Evolutionary conservation across 2,797 vertebrate genomes (phyloP).

Genomic region (Mallotus villosus): DNA sequence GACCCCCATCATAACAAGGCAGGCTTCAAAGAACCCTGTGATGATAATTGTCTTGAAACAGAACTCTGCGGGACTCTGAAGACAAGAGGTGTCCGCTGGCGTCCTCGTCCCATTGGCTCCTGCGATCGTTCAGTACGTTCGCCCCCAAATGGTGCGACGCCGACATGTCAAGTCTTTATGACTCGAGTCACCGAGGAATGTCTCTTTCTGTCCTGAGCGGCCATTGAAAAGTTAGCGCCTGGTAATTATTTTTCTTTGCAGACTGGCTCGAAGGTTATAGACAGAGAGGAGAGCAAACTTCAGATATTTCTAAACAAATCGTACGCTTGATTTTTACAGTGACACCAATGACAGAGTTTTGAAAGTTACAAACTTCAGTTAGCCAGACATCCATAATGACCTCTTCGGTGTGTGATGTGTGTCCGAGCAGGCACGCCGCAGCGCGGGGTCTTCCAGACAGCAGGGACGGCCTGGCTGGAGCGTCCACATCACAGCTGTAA

Average conservation of each 20-base stretch:
- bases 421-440: neutral
- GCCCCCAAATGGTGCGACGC: conserved; percentile 36
- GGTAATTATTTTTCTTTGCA: conserved; percentile 44
- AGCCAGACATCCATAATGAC: neutral
- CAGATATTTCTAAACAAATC: neutral
- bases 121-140: conserved; percentile 46
- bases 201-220: conserved; percentile 25
- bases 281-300: neutral
- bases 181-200: conserved; percentile 26
- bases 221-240: conserved; percentile 24
- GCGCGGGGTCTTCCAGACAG: neutral
- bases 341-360: neutral
- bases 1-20: conserved; percentile 24
- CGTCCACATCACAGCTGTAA: conserved; percentile 40
- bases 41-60: conserved; percentile 46
- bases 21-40: conserved; percentile 49
- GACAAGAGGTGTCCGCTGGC: conserved; percentile 42
- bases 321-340: neutral
- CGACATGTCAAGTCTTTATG: conserved; percentile 38
- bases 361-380: neutral
- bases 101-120: conserved; percentile 15
- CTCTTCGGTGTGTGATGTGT: neutral
- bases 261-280: conserved; percentile 36
- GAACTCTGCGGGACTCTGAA: conserved; percentile 25
- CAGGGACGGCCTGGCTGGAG: conserved; percentile 1